A percentile compares a stretch with the other conserved stretches of the same genome.
phyloP scores from a whole-genome alignment of 2,797 vertebrate species.

The Acipenser oxyrinchus region DNA sequence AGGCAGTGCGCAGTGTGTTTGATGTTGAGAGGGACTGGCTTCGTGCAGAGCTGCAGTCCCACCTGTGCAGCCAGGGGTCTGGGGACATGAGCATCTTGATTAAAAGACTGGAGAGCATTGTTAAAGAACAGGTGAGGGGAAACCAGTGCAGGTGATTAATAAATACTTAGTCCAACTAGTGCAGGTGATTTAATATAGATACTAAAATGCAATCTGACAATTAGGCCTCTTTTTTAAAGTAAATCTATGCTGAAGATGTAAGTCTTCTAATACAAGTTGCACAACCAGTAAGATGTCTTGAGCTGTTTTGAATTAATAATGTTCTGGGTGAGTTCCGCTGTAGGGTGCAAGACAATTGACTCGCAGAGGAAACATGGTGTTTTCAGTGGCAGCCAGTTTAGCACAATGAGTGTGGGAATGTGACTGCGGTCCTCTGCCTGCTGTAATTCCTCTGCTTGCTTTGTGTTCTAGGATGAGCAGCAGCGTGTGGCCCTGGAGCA shows the following conservation, averaged over 20 bases:
- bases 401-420: neutral
- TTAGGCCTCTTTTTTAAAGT: too few species aligned
- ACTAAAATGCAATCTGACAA: too few species aligned
- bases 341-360: too few species aligned
- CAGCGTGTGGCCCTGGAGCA: slow-evolving; percentile 52
- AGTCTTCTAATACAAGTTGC: too few species aligned
- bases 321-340: too few species aligned
- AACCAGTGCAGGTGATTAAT: too few species aligned
- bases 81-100: slow-evolving; percentile 32
- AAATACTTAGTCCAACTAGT: neutral
- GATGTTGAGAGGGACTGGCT: slow-evolving; percentile 50
- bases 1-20: slow-evolving; percentile 49
- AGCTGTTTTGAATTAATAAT: neutral
- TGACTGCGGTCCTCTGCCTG: neutral
- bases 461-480: slow-evolving; percentile 47
- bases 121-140: slow-evolving; percentile 53
- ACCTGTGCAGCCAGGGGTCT: slow-evolving; percentile 24
- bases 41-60: slow-evolving; percentile 44
- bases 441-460: neutral
- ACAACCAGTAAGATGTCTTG: neutral
- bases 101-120: slow-evolving; percentile 47
- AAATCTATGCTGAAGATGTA: too few species aligned
- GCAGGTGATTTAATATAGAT: neutral
- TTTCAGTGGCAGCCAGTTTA: too few species aligned
- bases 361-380: neutral